phyloP scores from a whole-genome alignment of 2,888 invertebrate genomes.

The Caradrina kadenii region DNA sequence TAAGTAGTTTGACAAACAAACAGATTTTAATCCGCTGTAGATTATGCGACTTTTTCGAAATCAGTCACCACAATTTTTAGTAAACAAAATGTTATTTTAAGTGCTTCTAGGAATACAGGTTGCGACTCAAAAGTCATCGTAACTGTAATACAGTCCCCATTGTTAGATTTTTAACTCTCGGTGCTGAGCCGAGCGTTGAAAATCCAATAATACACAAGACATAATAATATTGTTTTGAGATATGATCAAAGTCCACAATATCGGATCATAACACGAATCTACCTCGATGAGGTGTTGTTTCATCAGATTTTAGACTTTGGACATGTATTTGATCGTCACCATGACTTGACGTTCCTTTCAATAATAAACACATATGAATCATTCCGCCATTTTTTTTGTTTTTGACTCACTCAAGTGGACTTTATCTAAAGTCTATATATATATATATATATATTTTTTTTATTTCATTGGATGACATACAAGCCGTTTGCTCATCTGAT shows the following conservation, averaged over 20 bases:
- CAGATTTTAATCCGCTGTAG: too few species aligned
- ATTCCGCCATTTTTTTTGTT: neutral
- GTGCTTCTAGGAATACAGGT: too few species aligned
- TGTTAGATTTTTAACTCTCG: neutral
- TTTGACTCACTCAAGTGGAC: neutral
- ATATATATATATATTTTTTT: too few species aligned
- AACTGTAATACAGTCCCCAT: neutral
- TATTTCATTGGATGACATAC: too few species aligned
- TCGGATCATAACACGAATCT: neutral
- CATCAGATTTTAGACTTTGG: neutral
- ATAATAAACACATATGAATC: neutral
- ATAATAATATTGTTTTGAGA: neutral
- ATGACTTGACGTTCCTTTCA: neutral
- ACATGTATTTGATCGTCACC: neutral
- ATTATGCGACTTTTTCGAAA: too few species aligned
- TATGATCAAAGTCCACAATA: neutral
- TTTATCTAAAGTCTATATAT: too few species aligned
- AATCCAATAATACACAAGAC: neutral
- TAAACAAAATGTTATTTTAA: too few species aligned
- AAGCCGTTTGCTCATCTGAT: too few species aligned
- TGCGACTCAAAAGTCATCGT: neutral
- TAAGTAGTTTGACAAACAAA: too few species aligned
- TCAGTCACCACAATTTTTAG: too few species aligned
- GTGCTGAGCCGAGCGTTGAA: neutral
- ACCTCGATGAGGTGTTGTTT: neutral